Evolutionary conservation across 2,797 vertebrate genomes (phyloP).

Genomic region (Pantherophis alleghaniensis): DNA sequence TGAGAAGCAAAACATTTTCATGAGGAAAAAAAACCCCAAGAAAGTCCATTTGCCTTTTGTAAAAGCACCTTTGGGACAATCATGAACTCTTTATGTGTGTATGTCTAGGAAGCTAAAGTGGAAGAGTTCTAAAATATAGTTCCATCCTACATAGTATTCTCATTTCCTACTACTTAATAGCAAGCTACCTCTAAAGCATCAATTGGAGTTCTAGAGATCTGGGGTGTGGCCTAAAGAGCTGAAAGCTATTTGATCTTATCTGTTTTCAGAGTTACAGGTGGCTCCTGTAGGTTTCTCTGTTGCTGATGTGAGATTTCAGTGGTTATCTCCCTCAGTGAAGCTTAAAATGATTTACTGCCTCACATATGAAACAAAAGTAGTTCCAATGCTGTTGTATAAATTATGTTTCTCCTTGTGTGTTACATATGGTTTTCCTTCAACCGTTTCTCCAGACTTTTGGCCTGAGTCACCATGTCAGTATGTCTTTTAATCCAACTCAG

Average conservation of each 20-base stretch:
- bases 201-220: slow-evolving; percentile 45
- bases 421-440: not conserved
- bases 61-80: not conserved
- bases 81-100: not conserved
- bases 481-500: not conserved
- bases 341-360: slow-evolving; percentile 46
- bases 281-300: slow-evolving; percentile 40
- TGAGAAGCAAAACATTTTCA: not conserved
- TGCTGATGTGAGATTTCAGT: slow-evolving; percentile 41
- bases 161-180: slow-evolving; percentile 23
- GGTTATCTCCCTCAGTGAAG: slow-evolving; percentile 27
- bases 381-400: slow-evolving; percentile 26
- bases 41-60: not conserved
- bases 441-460: not conserved
- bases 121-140: not conserved
- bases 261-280: slow-evolving; percentile 42
- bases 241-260: slow-evolving; percentile 3
- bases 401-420: slow-evolving; percentile 4
- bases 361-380: not conserved
- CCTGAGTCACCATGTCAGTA: not conserved
- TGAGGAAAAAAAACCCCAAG: not conserved
- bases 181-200: slow-evolving; percentile 21
- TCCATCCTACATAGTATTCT: slow-evolving; percentile 41
- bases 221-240: slow-evolving; percentile 4
- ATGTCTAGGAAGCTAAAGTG: slow-evolving; percentile 14